Evolutionary conservation across 2,113 vertebrate species (phyloP), one percentile per base, ranked within the genome.

Genomic region (Gopherus evgoodei): DNA sequence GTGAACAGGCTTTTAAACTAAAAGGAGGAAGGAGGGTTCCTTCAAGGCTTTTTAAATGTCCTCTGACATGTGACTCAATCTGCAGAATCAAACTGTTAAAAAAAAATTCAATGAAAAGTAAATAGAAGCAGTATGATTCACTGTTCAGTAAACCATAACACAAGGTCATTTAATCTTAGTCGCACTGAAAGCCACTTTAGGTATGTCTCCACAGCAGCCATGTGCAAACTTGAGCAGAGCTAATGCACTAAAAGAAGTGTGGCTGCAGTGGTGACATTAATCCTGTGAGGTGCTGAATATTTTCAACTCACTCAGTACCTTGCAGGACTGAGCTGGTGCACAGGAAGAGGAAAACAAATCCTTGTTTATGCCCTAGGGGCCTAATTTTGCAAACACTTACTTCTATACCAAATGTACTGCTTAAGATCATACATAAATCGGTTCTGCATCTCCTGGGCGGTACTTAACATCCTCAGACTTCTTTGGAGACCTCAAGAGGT

Each of bases 121-220:
- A 97, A 94, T 59, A 93, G 81, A 95, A 0, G 65, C 59, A 59
- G 5, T 29, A 17, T 93, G 93, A 94, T 96, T 92, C 92, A 90
- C 47, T 44, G 59, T 89, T 91, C 93, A 90, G 21, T 96, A 96
- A 49, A 89, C 82, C 1, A 1, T 69, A 92, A 76, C 49, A 52
- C 90, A 94, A 93, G 85, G 91, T 95, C 93, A 96, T 82, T 96
- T 93, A 91, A 91, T 94, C 82, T 89, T 81, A 59, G 49, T 52
- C 81, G 87, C 93, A 93, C 57, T 85, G 69, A 78, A 91, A 84
- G 75, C 89, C 47, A 47, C 11, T 76, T 89, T 72, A 89, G 81
- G 29, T 2, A 5, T 16, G 59, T 87, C 57, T 82, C 87, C 57
- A 44, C n/a, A 87, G 81, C 22, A 56, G 54, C 22, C 22, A 59